A percentile compares a stretch with the other conserved stretches of the same genome.
Conservation (phyloP, 2,797 vertebrate genomes). For the Paramormyrops hopkinsi region DNA sequence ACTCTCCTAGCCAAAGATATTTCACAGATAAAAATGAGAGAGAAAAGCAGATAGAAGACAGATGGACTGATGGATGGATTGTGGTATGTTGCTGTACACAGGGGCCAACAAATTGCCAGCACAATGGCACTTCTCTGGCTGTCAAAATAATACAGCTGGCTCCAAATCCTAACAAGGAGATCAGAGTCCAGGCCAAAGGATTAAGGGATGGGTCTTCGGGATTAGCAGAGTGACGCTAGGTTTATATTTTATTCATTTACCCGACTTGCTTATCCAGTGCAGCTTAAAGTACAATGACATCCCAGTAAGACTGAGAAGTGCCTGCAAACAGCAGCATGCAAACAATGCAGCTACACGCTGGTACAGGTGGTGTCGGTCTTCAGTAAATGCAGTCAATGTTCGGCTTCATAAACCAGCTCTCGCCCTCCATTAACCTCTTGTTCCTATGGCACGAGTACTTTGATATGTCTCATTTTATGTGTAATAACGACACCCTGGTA, state of each 20-base stretch:
- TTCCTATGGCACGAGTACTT: neutral
- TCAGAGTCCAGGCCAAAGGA: neutral
- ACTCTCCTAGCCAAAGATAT: neutral
- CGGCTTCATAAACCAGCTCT: neutral
- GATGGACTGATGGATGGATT: neutral
- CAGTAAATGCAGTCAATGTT: neutral
- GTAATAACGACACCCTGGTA: neutral
- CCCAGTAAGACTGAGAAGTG: neutral
- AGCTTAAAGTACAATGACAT: neutral
- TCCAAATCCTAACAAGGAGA: neutral
- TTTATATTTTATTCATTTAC: conserved; percentile 7
- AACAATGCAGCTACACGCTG: too few species aligned
- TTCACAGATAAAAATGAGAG: neutral
- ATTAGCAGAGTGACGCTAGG: neutral
- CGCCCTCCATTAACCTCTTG: neutral
- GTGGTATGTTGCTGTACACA: neutral
- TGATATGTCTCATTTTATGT: neutral
- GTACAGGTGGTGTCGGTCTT: neutral
- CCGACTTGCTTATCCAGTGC: neutral
- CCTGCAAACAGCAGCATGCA: neutral
- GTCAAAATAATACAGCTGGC: neutral
- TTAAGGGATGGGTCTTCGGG: neutral
- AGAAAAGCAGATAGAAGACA: neutral
- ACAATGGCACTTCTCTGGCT: neutral
- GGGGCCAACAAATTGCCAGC: neutral